Percentiles rank a stretch among this genome's conserved stretches.
Evolutionary conservation across 2,888 invertebrate species (phyloP).

Genomic region (Serripes groenlandicus): DNA sequence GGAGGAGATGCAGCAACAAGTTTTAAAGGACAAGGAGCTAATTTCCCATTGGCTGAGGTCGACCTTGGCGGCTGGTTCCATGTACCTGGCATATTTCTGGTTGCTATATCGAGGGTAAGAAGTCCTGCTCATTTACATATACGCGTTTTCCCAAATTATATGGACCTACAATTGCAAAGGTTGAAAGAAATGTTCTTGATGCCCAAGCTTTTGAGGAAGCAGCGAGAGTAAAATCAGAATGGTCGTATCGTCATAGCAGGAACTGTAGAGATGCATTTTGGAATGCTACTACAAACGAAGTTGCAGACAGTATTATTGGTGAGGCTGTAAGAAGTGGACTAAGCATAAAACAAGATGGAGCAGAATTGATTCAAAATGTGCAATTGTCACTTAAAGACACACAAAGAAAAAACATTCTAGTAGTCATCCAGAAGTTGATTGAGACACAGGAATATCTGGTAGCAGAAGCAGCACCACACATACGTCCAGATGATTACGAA

Average conservation of each 20-base stretch:
- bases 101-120: background rate
- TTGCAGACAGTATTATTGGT: background rate
- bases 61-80: background rate
- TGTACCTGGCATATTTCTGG: constrained; percentile 3
- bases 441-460: background rate
- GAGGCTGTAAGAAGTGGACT: background rate
- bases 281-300: background rate
- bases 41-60: background rate
- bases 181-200: constrained; percentile 11
- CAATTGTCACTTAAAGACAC: background rate
- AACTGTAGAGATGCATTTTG: background rate
- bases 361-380: background rate
- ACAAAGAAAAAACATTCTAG: background rate
- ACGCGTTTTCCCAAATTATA: background rate
- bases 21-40: background rate
- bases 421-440: background rate
- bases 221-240: background rate
- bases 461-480: background rate
- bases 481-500: no score
- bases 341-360: background rate
- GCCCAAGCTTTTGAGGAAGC: background rate
- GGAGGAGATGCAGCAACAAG: constrained; percentile 12
- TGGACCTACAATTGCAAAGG: background rate
- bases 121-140: background rate
- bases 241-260: background rate